These are phyloP conservation scores for Periplaneta americana DNA, from an alignment of 1,140 invertebrate genomes.

Conservation along the genomic window DNA sequence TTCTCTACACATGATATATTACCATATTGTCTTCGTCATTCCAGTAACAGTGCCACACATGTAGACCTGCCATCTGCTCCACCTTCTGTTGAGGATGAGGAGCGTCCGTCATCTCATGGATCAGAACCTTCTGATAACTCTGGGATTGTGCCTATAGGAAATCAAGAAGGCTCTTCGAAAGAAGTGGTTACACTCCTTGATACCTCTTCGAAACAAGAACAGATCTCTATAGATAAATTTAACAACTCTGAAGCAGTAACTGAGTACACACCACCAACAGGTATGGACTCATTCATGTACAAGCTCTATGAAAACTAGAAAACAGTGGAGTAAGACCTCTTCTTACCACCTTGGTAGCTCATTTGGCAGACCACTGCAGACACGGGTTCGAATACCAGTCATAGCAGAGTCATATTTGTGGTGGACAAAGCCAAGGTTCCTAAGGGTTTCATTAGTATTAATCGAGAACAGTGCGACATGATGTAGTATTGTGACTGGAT, in stretches of 20 bases:
- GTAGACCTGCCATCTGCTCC: background rate
- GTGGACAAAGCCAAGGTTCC: too few relatives aligned
- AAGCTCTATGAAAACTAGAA: too few relatives aligned
- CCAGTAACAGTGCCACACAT: background rate
- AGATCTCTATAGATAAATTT: background rate
- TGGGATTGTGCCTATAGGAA: background rate
- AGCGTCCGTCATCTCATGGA: background rate
- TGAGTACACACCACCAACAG: background rate
- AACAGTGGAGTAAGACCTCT: too few relatives aligned
- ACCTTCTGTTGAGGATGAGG: background rate
- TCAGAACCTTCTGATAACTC: background rate
- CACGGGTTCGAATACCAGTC: too few relatives aligned
- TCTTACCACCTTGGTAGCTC: too few relatives aligned
- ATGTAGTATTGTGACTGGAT: too few relatives aligned
- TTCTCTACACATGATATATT: too few relatives aligned
- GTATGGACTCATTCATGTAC: too few relatives aligned
- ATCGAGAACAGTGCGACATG: too few relatives aligned
- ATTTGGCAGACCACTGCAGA: too few relatives aligned
- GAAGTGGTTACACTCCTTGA: background rate
- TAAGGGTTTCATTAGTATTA: too few relatives aligned
- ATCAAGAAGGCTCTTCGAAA: background rate
- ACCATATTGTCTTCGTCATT: background rate
- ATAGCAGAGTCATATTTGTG: too few relatives aligned
- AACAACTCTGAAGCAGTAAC: background rate
- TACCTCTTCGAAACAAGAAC: background rate